Percentiles rank a stretch among this genome's conserved stretches.
Conservation (phyloP, 1,140 invertebrate genomes). For the Ceratitis capitata region DNA sequence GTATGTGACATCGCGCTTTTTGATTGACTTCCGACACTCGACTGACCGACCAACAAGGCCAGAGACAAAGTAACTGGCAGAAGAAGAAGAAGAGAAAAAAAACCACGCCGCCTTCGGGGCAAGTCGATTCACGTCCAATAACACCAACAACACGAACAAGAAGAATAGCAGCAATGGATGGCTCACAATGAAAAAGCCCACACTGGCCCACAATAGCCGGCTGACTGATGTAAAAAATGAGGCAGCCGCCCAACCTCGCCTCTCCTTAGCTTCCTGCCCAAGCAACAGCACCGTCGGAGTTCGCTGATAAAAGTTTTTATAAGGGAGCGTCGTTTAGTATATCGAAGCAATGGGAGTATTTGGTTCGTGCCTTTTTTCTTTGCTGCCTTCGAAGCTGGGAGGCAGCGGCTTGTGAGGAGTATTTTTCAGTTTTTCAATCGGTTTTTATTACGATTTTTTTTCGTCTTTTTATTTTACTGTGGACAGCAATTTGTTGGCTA, state of each 20-base stretch:
- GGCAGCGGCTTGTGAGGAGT: neutral
- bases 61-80: no score
- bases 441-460: neutral
- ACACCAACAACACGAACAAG: neutral
- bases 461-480: neutral
- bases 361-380: neutral
- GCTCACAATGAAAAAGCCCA: neutral
- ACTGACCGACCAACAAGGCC: slow-evolving; percentile 62
- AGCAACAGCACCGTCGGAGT: neutral
- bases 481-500: neutral
- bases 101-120: neutral
- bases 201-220: slow-evolving; percentile 16
- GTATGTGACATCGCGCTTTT: slow-evolving; percentile 57
- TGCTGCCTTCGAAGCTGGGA: neutral
- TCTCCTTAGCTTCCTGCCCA: no score
- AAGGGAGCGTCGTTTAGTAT: neutral
- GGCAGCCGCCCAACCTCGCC: slow-evolving; percentile 2
- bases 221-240: neutral
- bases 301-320: neutral
- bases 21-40: slow-evolving; percentile 66
- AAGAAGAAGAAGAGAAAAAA: no score
- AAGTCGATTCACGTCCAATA: neutral
- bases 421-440: neutral
- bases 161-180: neutral
- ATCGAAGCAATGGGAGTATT: slow-evolving; percentile 15